phyloP scores from a whole-genome alignment of 2,888 invertebrate species.

The Drosophila ezoana region DNA sequence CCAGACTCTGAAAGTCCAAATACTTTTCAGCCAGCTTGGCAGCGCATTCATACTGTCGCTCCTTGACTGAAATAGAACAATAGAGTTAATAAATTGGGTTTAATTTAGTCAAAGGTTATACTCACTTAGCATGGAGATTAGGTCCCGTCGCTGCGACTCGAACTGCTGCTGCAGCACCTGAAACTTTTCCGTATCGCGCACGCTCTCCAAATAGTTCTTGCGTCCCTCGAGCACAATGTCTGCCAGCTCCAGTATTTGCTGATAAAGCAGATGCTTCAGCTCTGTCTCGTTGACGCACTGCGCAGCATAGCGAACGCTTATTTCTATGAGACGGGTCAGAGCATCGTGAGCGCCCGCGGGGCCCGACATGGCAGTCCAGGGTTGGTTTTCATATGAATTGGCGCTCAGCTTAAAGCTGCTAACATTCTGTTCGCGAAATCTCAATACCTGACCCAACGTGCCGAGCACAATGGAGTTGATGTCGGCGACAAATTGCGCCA shows the following conservation, averaged over 20 bases:
- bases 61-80: slow-evolving; percentile 87
- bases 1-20: slow-evolving; percentile 92
- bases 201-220: slow-evolving; percentile 89
- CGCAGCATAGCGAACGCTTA: slow-evolving; percentile 81
- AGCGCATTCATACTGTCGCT: slow-evolving; percentile 92
- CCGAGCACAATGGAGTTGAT: slow-evolving; percentile 87
- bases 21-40: slow-evolving; percentile 95
- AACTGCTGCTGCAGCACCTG: slow-evolving; percentile 88
- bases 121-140: slow-evolving; percentile 89
- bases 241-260: slow-evolving; percentile 89
- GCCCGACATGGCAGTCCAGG: slow-evolving; percentile 91
- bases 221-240: slow-evolving; percentile 91
- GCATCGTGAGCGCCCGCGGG: slow-evolving; percentile 86
- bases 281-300: slow-evolving; percentile 84
- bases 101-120: slow-evolving; percentile 18
- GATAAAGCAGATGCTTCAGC: slow-evolving; percentile 86
- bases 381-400: slow-evolving; percentile 87
- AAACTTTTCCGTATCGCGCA: slow-evolving; percentile 87
- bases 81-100: not conserved
- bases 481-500: slow-evolving; percentile 86
- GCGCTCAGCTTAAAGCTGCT: slow-evolving; percentile 86
- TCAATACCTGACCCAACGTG: slow-evolving; percentile 88
- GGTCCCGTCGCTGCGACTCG: slow-evolving; percentile 88
- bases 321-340: slow-evolving; percentile 85
- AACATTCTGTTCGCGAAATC: slow-evolving; percentile 87